Evolutionary conservation across 1,140 invertebrate species (phyloP).

Genomic region (Eriocheir sinensis): DNA sequence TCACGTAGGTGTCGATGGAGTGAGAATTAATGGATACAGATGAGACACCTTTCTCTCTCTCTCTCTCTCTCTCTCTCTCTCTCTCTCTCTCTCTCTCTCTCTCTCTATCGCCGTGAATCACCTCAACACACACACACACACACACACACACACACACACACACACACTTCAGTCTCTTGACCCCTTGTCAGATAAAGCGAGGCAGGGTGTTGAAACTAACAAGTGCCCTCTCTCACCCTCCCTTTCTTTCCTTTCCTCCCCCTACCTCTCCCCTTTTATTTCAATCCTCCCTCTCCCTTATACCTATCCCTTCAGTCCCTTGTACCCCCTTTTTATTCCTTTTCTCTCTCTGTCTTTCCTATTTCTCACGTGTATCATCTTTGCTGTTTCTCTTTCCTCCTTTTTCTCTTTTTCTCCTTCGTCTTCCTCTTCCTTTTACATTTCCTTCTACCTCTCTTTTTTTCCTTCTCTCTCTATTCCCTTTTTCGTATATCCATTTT

Average conservation of each 20-base stretch:
- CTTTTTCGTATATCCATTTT: not conserved
- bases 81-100: not conserved
- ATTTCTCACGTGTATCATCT: no score
- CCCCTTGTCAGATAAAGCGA: not conserved
- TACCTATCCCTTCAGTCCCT: not conserved
- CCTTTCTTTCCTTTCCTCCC: not conserved
- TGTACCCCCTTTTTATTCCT: not conserved
- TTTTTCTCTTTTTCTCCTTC: not conserved
- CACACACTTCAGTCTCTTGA: conserved; percentile 12
- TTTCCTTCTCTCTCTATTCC: not conserved
- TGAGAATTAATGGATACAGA: not conserved
- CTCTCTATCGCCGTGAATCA: not conserved
- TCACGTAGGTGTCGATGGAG: not conserved
- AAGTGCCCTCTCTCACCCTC: not conserved
- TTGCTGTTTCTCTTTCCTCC: no score
- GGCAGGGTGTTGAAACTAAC: not conserved
- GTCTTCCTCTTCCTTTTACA: no score
- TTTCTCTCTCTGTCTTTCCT: not conserved
- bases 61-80: not conserved
- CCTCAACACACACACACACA: not conserved
- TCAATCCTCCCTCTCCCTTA: not conserved
- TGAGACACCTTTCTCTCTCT: not conserved
- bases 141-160: conserved; percentile 24
- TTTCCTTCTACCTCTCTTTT: not conserved
- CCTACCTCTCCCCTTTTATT: not conserved